A percentile compares a stretch with the other conserved stretches of the same genome.
phyloP scores from a whole-genome alignment of 2,797 vertebrate species.

The Poecile montanus region DNA sequence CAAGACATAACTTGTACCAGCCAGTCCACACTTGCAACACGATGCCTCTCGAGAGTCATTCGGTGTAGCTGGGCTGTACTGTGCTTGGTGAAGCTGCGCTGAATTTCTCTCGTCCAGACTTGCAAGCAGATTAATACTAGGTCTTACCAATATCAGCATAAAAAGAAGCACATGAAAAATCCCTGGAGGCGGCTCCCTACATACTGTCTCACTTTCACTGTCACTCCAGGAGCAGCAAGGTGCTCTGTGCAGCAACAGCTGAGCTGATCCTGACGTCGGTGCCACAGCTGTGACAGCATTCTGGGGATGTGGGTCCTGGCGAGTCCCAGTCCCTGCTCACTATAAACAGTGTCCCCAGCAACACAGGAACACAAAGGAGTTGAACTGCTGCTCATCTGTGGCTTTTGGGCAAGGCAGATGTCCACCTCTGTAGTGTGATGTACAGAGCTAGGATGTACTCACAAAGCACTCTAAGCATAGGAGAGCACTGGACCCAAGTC shows the following conservation, averaged over 20 bases:
- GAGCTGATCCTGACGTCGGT: fast-evolving
- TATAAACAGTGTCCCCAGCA: not conserved
- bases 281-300: not conserved
- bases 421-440: not conserved
- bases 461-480: not conserved
- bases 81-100: not conserved
- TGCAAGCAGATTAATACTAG: not conserved
- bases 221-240: not conserved
- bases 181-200: not conserved
- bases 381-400: not conserved
- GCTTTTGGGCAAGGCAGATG: not conserved
- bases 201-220: not conserved
- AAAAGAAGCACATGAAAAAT: not conserved
- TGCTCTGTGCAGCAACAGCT: not conserved
- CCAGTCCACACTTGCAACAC: fast-evolving
- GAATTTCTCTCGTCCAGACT: not conserved
- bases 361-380: not conserved
- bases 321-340: fast-evolving
- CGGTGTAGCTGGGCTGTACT: not conserved
- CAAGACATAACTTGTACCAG: not conserved
- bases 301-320: fast-evolving
- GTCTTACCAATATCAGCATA: not conserved
- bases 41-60: not conserved
- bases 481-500: not conserved
- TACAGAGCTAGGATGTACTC: not conserved